Percentiles rank a stretch among this genome's conserved stretches.
These are phyloP conservation scores for Zhuqinia jingwanae DNA, from an alignment of 2,888 invertebrate genomes.

Conservation along the genomic window DNA sequence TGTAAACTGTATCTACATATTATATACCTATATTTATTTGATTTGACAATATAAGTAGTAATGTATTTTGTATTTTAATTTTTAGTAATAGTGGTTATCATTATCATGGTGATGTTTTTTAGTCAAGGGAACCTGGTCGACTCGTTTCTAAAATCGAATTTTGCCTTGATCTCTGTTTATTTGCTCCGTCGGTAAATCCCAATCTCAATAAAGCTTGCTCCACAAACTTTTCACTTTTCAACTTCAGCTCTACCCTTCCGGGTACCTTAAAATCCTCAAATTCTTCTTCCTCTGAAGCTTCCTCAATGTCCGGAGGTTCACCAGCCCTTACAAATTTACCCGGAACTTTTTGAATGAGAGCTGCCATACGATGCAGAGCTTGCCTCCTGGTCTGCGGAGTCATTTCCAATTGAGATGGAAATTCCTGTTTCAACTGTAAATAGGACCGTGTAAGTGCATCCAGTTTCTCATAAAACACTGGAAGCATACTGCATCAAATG, in stretches of 20 bases:
- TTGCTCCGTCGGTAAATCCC: not conserved
- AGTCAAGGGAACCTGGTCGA: not conserved
- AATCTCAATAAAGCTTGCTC: constrained; percentile 65
- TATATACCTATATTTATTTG: too few species aligned
- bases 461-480: constrained; percentile 27
- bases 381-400: not conserved
- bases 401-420: not conserved
- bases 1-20: not conserved
- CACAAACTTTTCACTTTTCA: constrained; percentile 55
- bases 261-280: constrained; percentile 70
- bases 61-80: too few species aligned
- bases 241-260: constrained; percentile 66
- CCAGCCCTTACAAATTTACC: constrained; percentile 22
- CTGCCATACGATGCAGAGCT: not conserved
- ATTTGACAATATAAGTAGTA: too few species aligned
- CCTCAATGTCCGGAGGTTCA: not conserved
- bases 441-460: not conserved
- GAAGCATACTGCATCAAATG: constrained; percentile 32
- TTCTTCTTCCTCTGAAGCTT: constrained; percentile 58
- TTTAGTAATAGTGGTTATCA: too few species aligned
- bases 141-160: not conserved
- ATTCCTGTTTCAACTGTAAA: not conserved
- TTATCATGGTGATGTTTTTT: too few species aligned
- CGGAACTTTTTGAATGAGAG: constrained; percentile 8
- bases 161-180: not conserved